These are phyloP conservation scores for Phortica magna DNA, from an alignment of 2,888 invertebrate species.

Conservation along the genomic window DNA sequence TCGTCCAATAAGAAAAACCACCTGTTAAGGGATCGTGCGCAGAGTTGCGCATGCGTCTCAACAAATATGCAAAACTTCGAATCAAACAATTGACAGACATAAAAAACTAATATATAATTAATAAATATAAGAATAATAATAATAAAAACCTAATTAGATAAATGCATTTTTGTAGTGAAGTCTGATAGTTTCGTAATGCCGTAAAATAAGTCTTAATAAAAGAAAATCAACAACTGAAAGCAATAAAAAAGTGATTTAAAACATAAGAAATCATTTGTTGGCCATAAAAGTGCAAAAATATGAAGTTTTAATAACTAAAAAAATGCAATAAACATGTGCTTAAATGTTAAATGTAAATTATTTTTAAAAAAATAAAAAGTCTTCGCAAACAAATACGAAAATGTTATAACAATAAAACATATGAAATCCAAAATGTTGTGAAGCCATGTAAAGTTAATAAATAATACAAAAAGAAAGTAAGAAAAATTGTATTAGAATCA, in stretches of 20 bases:
- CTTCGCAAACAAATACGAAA: constrained; percentile 5
- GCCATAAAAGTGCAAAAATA: background rate
- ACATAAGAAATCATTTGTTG: too few relatives aligned
- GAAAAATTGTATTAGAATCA: constrained; percentile 29
- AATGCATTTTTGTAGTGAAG: background rate
- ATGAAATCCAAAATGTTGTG: background rate
- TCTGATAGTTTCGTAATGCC: background rate
- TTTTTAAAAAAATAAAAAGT: background rate
- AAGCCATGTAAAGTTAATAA: background rate
- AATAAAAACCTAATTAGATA: background rate
- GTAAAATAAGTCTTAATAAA: background rate
- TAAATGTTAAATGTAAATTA: background rate
- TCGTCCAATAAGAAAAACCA: background rate
- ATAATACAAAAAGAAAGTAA: constrained; percentile 21
- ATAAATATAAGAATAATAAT: background rate
- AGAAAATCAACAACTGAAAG: background rate
- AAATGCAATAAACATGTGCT: background rate
- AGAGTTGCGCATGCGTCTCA: background rate
- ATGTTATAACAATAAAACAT: too few relatives aligned
- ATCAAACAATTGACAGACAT: background rate
- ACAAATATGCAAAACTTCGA: background rate
- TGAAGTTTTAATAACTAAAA: background rate
- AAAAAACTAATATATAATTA: background rate
- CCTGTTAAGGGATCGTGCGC: background rate
- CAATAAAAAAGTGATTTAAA: too few relatives aligned